A percentile compares a stretch with the other conserved stretches of the same genome.
Conservation (phyloP, 2,113 vertebrate genomes). For the Nycticebus coucang region DNA sequence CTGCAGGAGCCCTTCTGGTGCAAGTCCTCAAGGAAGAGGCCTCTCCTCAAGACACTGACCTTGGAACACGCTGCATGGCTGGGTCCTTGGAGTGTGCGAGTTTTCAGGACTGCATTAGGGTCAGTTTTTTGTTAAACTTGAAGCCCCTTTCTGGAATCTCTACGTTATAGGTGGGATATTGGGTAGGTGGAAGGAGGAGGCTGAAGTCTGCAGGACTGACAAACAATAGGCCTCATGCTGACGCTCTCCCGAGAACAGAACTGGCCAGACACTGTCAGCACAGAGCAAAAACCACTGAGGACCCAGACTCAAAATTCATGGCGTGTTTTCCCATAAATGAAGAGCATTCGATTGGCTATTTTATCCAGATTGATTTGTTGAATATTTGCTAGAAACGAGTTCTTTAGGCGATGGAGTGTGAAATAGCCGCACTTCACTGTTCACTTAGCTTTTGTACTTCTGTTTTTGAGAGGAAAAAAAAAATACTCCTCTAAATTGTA, state of each 20-base stretch:
- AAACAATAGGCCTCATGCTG: background rate
- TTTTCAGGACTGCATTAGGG: background rate
- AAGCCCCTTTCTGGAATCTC: background rate
- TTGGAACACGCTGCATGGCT: background rate
- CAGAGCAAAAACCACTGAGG: background rate
- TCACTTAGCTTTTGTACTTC: constrained; percentile 89
- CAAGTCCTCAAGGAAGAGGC: background rate
- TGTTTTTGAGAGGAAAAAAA: constrained; percentile 88
- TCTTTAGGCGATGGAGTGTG: constrained; percentile 83
- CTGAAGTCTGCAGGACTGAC: rapidly evolving
- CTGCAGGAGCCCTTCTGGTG: background rate
- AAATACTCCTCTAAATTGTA: constrained; percentile 90
- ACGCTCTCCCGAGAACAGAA: background rate
- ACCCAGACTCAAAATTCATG: background rate
- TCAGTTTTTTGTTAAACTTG: background rate
- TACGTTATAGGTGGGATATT: rapidly evolving
- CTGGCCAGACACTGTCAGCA: rapidly evolving
- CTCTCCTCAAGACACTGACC: background rate
- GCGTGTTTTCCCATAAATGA: constrained; percentile 73
- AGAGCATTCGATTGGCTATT: constrained; percentile 66
- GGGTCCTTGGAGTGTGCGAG: rapidly evolving
- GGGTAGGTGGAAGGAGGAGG: background rate
- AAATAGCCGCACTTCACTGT: constrained; percentile 85
- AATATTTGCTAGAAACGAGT: constrained; percentile 81
- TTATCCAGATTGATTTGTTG: constrained; percentile 50